These are phyloP conservation scores for Tokudaia tokunoshimensis DNA, from an alignment of 2,797 vertebrate species.

Conservation along the genomic window DNA sequence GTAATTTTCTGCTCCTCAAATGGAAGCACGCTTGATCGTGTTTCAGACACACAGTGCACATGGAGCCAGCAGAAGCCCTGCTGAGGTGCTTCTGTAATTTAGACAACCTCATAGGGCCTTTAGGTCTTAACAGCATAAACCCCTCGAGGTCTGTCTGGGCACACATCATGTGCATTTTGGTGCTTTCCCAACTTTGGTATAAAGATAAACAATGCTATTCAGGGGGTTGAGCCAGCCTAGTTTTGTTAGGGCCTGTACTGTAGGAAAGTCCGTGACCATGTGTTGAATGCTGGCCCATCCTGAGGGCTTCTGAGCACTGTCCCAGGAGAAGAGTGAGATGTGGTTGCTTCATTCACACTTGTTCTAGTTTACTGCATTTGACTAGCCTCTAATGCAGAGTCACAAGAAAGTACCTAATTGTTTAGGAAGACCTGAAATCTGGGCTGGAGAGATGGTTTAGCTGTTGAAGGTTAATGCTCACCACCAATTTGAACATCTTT, in stretches of 20 bases:
- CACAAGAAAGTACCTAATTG: constrained; percentile 38
- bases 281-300: not conserved
- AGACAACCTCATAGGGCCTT: not conserved
- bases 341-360: not conserved
- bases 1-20: not conserved
- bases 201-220: not conserved
- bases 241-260: not conserved
- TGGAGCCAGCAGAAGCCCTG: not conserved
- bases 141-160: not conserved
- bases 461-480: not conserved
- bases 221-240: not conserved
- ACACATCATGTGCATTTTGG: not conserved
- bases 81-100: not conserved
- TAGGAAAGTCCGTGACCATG: not conserved
- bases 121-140: not conserved
- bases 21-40: not conserved
- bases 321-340: not conserved
- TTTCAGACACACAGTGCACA: not conserved
- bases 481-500: constrained; percentile 43
- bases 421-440: constrained; percentile 44
- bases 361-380: constrained; percentile 52
- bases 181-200: not conserved
- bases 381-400: not conserved
- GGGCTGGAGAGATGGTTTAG: not conserved
- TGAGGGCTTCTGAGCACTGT: not conserved